Evolutionary conservation across 2,888 invertebrate genomes (phyloP).

Genomic region (Eristalis intricaria): DNA sequence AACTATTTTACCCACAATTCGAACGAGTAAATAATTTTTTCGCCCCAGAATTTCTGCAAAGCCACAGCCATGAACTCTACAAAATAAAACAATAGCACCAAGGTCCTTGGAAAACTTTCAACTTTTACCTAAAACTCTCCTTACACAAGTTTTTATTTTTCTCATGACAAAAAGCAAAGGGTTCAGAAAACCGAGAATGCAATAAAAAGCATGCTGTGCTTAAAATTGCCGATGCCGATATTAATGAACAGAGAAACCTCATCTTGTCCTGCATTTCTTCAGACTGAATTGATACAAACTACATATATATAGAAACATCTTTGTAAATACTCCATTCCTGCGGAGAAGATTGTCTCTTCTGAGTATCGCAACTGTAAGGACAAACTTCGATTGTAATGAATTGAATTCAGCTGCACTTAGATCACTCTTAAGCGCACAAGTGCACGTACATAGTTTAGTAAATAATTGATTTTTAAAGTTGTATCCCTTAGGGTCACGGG

Average conservation of each 20-base stretch:
- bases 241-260: background rate
- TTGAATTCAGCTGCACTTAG: background rate
- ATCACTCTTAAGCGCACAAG: background rate
- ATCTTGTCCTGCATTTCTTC: background rate
- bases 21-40: too few species aligned
- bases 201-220: too few species aligned
- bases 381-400: background rate
- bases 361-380: background rate
- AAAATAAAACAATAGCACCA: too few species aligned
- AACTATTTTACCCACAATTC: too few species aligned
- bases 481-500: background rate
- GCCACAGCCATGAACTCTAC: too few species aligned
- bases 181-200: too few species aligned
- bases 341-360: background rate
- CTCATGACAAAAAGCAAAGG: too few species aligned
- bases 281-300: background rate
- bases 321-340: background rate
- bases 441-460: background rate
- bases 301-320: background rate
- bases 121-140: too few species aligned
- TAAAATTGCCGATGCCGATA: too few species aligned
- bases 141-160: too few species aligned
- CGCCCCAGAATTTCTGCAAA: too few species aligned
- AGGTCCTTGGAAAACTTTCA: too few species aligned
- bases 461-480: background rate